Evolutionary conservation across 2,888 invertebrate genomes (phyloP).

Genomic region (Girardia tigrina): DNA sequence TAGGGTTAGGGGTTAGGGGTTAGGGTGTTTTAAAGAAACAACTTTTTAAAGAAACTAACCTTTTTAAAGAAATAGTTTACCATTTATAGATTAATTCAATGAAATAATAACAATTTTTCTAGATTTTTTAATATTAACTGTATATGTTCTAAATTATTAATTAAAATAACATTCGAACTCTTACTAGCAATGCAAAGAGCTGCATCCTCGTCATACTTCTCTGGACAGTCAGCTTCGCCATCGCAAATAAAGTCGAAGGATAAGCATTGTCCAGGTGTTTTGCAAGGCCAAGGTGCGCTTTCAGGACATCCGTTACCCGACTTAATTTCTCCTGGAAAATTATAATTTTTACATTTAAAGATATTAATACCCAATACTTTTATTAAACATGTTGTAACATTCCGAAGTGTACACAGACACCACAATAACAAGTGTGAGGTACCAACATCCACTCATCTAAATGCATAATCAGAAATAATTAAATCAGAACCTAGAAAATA

Average conservation of each 20-base stretch:
- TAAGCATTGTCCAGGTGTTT: constrained; percentile 24
- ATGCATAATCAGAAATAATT: not conserved
- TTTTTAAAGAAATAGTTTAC: no score
- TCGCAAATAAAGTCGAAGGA: constrained; percentile 32
- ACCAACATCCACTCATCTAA: not conserved
- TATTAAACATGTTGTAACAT: not conserved
- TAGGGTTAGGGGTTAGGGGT: no score
- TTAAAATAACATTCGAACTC: no score
- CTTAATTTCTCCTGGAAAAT: not conserved
- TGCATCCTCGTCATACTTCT: constrained; percentile 30
- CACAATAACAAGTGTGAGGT: not conserved
- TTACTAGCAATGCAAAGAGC: constrained; percentile 29
- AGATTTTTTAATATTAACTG: no score
- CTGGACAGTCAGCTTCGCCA: constrained; percentile 27
- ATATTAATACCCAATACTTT: not conserved
- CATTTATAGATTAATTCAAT: no score
- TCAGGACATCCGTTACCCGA: constrained; percentile 28
- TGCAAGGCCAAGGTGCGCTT: constrained; percentile 29
- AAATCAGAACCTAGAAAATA: no score
- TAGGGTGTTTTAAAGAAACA: no score
- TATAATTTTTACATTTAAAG: no score
- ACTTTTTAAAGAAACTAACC: no score
- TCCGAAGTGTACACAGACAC: not conserved
- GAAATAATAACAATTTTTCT: no score
- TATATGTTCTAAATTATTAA: no score